Percentiles rank a stretch among this genome's conserved stretches.
Evolutionary conservation across 2,113 vertebrate species (phyloP).

Genomic region (Phyllostomus hastatus): DNA sequence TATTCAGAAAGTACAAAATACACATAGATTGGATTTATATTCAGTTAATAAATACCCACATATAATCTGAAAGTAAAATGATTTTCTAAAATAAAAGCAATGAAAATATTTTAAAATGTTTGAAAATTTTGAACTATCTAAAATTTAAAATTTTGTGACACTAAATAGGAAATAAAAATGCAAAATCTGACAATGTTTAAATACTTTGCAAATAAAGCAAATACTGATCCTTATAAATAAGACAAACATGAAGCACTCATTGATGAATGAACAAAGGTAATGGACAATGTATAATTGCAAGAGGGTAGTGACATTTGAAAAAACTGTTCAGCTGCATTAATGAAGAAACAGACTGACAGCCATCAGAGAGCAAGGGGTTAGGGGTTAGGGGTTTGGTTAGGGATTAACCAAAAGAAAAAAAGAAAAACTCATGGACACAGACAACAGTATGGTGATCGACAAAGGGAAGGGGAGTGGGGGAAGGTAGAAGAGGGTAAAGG

Average conservation of each 20-base stretch:
- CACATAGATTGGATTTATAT: background rate
- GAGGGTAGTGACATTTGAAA: background rate
- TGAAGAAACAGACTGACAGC: too few species aligned
- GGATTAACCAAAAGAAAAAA: too few species aligned
- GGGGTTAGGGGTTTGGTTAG: too few species aligned
- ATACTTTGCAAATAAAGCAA: background rate
- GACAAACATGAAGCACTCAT: background rate
- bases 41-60: background rate
- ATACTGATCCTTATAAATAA: background rate
- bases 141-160: background rate
- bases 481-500: too few species aligned
- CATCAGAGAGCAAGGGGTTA: too few species aligned
- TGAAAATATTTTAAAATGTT: background rate
- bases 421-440: too few species aligned
- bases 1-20: background rate
- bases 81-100: background rate
- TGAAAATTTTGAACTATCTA: background rate
- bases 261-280: background rate
- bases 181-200: background rate
- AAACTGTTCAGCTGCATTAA: background rate
- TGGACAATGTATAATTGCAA: background rate
- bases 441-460: too few species aligned
- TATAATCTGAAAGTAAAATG: background rate
- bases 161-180: background rate
- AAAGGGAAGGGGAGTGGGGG: too few species aligned